Percentiles rank a stretch among this genome's conserved stretches.
Evolutionary conservation across 2,797 vertebrate genomes (phyloP).

Genomic region (Eulemur mongoz): DNA sequence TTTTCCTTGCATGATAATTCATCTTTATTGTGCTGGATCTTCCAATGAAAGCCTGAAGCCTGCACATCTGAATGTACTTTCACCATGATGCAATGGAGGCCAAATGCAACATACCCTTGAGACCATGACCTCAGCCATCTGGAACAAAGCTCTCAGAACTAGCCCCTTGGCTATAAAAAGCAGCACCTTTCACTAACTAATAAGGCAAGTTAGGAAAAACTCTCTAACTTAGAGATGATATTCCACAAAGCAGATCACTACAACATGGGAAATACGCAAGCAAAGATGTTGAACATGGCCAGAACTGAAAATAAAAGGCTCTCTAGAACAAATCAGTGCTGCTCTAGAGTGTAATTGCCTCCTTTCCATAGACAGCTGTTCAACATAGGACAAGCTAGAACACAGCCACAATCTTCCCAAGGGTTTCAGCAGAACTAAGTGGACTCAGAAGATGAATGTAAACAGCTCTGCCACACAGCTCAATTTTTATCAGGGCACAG

Average conservation of each 20-base stretch:
- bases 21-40: not conserved
- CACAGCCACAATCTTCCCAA: not conserved
- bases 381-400: not conserved
- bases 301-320: not conserved
- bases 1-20: not conserved
- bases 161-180: not conserved
- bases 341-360: not conserved
- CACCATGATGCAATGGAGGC: conserved; percentile 33
- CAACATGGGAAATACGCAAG: accelerated
- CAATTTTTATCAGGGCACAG: not conserved
- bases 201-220: not conserved
- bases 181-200: not conserved
- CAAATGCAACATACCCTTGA: not conserved
- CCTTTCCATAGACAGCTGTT: not conserved
- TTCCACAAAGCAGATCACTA: not conserved
- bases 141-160: not conserved
- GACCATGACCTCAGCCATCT: conserved; percentile 43
- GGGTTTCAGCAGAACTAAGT: not conserved
- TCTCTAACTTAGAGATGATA: not conserved
- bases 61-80: not conserved
- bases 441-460: not conserved
- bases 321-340: not conserved
- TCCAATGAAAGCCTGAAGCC: not conserved
- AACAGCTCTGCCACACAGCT: not conserved
- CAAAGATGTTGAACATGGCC: not conserved